Conservation (phyloP, 2,797 vertebrate genomes). For the Periophthalmus magnuspinnatus region DNA sequence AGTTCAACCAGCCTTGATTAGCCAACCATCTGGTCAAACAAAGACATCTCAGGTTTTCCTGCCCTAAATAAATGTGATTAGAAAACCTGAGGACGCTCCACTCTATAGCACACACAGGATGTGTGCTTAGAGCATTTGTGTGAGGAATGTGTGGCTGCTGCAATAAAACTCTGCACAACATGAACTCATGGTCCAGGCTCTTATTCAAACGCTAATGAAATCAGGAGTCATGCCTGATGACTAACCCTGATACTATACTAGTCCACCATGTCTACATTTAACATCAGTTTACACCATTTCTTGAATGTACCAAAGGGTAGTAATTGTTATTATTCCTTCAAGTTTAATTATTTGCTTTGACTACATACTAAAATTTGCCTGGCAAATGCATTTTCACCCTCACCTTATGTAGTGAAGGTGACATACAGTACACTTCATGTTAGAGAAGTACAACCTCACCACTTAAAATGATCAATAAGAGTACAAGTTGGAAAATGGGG, state of each 20-base stretch:
- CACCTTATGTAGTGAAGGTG: not conserved
- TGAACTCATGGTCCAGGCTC: not conserved
- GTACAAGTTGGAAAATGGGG: not conserved
- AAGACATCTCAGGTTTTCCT: constrained; percentile 69
- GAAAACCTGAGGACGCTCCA: constrained; percentile 55
- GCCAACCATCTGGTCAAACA: constrained; percentile 73
- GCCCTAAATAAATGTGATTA: constrained; percentile 69
- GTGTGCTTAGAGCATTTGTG: constrained; percentile 18
- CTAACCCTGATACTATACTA: not conserved
- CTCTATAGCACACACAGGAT: constrained; percentile 11
- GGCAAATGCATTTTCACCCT: constrained; percentile 1
- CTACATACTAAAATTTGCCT: constrained; percentile 25
- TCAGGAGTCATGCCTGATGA: not conserved
- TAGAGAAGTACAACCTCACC: not conserved
- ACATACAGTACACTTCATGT: not conserved
- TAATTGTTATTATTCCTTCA: not conserved
- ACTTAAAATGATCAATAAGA: not conserved
- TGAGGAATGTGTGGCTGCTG: constrained; percentile 14
- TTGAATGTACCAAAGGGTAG: not conserved
- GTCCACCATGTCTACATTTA: not conserved
- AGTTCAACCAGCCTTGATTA: constrained; percentile 59
- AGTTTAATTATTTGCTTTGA: constrained; percentile 35
- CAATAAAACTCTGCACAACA: constrained; percentile 7
- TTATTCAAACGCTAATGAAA: not conserved
- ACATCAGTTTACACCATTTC: not conserved